Percentiles rank a stretch among this genome's conserved stretches.
Conservation (phyloP, 2,888 invertebrate species). For the Microctonus hyperodae region DNA sequence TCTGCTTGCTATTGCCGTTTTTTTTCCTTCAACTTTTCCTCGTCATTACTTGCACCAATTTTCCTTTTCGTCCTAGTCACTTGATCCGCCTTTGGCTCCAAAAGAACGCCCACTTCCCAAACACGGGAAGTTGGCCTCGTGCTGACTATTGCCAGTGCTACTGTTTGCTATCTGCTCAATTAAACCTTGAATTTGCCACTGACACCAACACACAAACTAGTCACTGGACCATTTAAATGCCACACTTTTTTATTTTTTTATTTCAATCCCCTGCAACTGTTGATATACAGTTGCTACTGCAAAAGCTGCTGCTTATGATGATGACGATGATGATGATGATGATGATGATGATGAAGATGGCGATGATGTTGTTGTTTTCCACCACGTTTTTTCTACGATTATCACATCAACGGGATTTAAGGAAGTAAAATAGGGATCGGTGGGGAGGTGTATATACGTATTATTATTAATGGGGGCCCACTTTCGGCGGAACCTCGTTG, state of each 20-base stretch:
- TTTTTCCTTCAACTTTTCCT: conserved; percentile 28
- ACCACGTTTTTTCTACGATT: neutral
- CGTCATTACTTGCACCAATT: conserved; percentile 34
- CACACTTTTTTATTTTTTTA: conserved; percentile 10
- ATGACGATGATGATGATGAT: neutral
- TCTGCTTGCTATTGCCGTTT: conserved; percentile 25
- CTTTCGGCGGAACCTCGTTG: conserved; percentile 40
- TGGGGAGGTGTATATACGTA: conserved; percentile 26
- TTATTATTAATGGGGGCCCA: conserved; percentile 35
- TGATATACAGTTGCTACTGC: neutral
- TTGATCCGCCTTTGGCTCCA: conserved; percentile 9
- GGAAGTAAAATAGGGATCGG: conserved; percentile 26
- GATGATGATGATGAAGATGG: neutral
- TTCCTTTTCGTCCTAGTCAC: conserved; percentile 27
- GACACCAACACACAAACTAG: conserved; percentile 22
- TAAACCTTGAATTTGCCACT: conserved; percentile 13
- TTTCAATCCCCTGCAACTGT: neutral
- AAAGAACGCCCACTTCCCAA: conserved; percentile 31
- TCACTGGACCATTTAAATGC: conserved; percentile 23
- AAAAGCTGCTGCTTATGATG: neutral
- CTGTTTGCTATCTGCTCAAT: conserved; percentile 9
- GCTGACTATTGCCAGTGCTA: conserved; percentile 34
- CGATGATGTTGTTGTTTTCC: neutral
- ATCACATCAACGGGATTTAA: conserved; percentile 11
- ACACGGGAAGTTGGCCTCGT: conserved; percentile 30